These are phyloP conservation scores for Tetramorium bicarinatum DNA, from an alignment of 2,888 invertebrate species.

Conservation along the genomic window DNA sequence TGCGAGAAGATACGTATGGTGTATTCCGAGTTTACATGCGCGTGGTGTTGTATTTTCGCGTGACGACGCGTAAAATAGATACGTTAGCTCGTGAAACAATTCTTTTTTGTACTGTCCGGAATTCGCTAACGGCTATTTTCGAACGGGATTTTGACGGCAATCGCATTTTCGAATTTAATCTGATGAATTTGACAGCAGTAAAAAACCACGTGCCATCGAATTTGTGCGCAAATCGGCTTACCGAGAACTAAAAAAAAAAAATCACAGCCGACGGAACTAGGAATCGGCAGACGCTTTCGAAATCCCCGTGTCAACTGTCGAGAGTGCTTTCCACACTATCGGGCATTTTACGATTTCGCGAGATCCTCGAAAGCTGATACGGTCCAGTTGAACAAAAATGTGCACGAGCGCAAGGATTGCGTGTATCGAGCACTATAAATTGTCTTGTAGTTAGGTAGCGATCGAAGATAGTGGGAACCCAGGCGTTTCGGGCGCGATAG, in stretches of 20 bases:
- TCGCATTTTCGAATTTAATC: constrained; percentile 33
- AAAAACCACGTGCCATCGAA: constrained; percentile 28
- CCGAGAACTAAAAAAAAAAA: constrained; percentile 18
- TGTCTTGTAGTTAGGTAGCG: constrained; percentile 49
- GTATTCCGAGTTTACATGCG: not conserved
- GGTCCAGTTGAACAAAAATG: constrained; percentile 38
- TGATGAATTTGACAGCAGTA: constrained; percentile 36
- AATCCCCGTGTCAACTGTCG: constrained; percentile 25
- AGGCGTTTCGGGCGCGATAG: constrained; percentile 60
- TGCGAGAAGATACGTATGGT: not conserved
- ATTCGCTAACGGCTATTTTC: constrained; percentile 27
- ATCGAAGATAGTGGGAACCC: constrained; percentile 63
- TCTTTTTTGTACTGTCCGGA: not conserved
- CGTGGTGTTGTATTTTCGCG: constrained; percentile 14
- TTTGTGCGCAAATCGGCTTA: constrained; percentile 28
- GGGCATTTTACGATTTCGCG: constrained; percentile 42
- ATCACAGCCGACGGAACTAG: not conserved
- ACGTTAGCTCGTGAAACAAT: constrained; percentile 10
- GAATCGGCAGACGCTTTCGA: constrained; percentile 9
- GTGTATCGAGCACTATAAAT: constrained; percentile 58
- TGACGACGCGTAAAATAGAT: constrained; percentile 24
- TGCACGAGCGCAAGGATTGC: constrained; percentile 5
- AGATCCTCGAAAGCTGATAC: constrained; percentile 25
- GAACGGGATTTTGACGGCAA: constrained; percentile 27
- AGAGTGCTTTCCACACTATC: constrained; percentile 31